Percentiles rank a stretch among this genome's conserved stretches.
These are phyloP conservation scores for Melanostigma gelatinosum DNA, from an alignment of 2,113 vertebrate species.

Conservation along the genomic window DNA sequence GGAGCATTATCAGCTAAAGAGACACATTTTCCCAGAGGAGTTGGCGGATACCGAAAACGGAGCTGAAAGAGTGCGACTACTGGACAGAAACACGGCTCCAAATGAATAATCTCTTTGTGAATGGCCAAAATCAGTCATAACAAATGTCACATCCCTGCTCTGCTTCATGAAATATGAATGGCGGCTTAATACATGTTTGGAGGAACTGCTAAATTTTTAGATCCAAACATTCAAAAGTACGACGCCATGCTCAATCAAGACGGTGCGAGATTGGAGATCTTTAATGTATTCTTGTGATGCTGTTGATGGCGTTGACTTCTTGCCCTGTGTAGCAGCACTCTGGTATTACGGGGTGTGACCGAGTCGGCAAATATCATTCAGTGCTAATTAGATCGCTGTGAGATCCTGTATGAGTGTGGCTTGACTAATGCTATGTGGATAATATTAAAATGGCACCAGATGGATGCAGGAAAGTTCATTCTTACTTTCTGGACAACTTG, in stretches of 20 bases:
- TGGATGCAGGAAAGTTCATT: slow-evolving; percentile 17
- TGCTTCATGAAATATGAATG: neutral
- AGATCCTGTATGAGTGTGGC: slow-evolving; percentile 27
- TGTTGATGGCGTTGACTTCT: slow-evolving; percentile 21
- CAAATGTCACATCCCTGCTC: neutral
- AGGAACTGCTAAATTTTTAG: neutral
- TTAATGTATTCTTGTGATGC: slow-evolving; percentile 1
- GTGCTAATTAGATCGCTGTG: slow-evolving; percentile 55
- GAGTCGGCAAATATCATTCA: slow-evolving; percentile 42
- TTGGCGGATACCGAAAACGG: neutral
- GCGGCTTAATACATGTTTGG: neutral
- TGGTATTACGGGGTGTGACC: slow-evolving; percentile 9
- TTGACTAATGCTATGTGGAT: slow-evolving; percentile 35
- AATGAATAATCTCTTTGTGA: neutral
- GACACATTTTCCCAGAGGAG: neutral
- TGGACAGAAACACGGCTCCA: neutral
- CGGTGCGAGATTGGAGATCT: neutral
- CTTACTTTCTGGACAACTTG: slow-evolving; percentile 11
- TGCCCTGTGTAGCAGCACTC: slow-evolving; percentile 1
- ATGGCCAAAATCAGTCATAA: neutral
- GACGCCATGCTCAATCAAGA: neutral
- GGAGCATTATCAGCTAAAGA: neutral
- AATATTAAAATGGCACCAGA: slow-evolving; percentile 19
- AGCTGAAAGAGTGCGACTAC: neutral
- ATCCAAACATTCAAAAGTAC: neutral